These are phyloP conservation scores for Dolichallabes microphthalmus DNA, from an alignment of 2,113 vertebrate species.

Conservation along the genomic window DNA sequence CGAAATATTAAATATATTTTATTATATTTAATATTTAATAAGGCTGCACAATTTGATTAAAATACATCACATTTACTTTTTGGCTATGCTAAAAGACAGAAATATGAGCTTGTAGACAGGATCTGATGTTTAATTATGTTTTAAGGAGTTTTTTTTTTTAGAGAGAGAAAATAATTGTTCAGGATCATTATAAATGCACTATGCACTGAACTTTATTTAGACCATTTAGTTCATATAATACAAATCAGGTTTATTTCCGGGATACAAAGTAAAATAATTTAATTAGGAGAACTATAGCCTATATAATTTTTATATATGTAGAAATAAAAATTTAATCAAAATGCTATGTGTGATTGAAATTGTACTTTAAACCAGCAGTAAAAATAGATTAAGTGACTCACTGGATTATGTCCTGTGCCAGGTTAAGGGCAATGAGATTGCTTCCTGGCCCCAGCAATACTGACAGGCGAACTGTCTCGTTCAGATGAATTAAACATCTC, in stretches of 20 bases:
- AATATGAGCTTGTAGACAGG: slow-evolving; percentile 37
- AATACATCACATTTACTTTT: not conserved
- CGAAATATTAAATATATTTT: too few species aligned
- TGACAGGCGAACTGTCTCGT: slow-evolving; percentile 48
- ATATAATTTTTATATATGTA: not conserved
- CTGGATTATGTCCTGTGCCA: slow-evolving; percentile 39
- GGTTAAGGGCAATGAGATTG: slow-evolving; percentile 42
- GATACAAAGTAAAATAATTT: not conserved
- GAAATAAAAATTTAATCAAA: slow-evolving; percentile 9
- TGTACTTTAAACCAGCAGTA: slow-evolving; percentile 18
- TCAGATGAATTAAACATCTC: slow-evolving; percentile 50
- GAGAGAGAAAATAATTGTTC: not conserved
- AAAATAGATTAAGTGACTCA: slow-evolving; percentile 26
- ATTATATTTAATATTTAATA: too few species aligned
- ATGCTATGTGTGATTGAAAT: slow-evolving; percentile 11
- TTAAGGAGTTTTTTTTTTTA: slow-evolving; percentile 7
- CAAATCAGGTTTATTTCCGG: not conserved
- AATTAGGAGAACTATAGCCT: not conserved
- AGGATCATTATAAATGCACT: not conserved
- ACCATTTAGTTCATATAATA: not conserved
- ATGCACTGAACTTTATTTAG: not conserved
- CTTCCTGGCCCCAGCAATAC: slow-evolving; percentile 31
- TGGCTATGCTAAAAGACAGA: slow-evolving; percentile 14
- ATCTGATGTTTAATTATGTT: slow-evolving; percentile 33
- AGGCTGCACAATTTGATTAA: not conserved